Percentiles rank a stretch among this genome's conserved stretches.
Evolutionary conservation across 1,140 invertebrate genomes (phyloP).

Genomic region (Anastatus disparis): DNA sequence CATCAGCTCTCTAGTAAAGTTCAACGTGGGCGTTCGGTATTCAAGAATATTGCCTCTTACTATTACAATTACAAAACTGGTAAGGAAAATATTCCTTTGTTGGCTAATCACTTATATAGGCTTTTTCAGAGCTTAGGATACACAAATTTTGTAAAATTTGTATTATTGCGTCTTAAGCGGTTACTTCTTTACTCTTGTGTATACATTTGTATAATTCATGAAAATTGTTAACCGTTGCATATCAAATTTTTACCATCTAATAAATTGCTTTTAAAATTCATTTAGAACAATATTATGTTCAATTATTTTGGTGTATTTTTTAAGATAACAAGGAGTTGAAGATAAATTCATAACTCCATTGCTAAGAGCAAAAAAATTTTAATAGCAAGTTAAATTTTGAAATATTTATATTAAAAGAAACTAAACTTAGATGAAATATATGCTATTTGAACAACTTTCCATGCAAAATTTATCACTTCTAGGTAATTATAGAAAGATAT

Average conservation of each 20-base stretch:
- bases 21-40: constrained; percentile 8
- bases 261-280: constrained; percentile 31
- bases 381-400: constrained; percentile 1
- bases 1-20: not conserved
- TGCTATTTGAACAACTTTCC: constrained; percentile 14
- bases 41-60: constrained; percentile 31
- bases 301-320: not conserved
- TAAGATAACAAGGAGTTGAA: not conserved
- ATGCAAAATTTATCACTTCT: constrained; percentile 22
- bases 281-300: not conserved
- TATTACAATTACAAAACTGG: constrained; percentile 34
- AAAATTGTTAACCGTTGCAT: not conserved
- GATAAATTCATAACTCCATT: not conserved
- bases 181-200: constrained; percentile 2
- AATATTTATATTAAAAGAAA: not conserved
- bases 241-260: constrained; percentile 5
- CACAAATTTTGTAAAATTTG: constrained; percentile 9
- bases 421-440: not conserved
- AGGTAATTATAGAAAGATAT: constrained; percentile 26
- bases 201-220: not conserved
- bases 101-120: constrained; percentile 20
- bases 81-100: constrained; percentile 32
- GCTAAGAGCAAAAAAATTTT: constrained; percentile 6
- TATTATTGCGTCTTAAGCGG: constrained; percentile 24
- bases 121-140: constrained; percentile 25